phyloP scores from a whole-genome alignment of 1,140 invertebrate species.

The Eciton burchellii region DNA sequence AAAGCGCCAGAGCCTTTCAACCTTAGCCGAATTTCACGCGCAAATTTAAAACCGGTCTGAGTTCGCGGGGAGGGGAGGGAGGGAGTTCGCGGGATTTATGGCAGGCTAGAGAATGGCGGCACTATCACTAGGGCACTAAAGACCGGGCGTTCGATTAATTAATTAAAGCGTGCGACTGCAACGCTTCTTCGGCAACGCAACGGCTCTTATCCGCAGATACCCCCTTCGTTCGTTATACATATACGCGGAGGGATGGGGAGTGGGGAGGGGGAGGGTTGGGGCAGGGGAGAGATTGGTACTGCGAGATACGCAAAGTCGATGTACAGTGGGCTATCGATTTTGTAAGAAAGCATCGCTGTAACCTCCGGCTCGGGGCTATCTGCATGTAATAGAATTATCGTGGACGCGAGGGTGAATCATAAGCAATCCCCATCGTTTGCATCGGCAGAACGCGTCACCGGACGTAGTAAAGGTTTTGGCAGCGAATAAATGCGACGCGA shows the following conservation, averaged over 20 bases:
- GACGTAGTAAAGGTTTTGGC: constrained; percentile 94
- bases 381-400: constrained; percentile 9
- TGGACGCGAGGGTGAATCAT: constrained; percentile 1
- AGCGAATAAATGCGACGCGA: constrained; percentile 94
- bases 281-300: too few relatives aligned
- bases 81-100: background rate
- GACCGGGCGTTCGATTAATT: background rate
- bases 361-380: background rate
- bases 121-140: background rate
- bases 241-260: too few relatives aligned
- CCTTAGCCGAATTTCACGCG: background rate
- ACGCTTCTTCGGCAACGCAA: background rate
- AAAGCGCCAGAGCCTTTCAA: background rate
- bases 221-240: too few relatives aligned
- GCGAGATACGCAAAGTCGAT: background rate
- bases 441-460: constrained; percentile 92
- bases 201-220: too few relatives aligned
- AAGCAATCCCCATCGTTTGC: constrained; percentile 52
- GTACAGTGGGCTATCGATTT: background rate
- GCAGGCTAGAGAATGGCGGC: background rate
- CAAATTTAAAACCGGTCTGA: background rate
- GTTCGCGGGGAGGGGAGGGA: too few relatives aligned
- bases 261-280: too few relatives aligned
- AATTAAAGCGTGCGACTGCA: background rate
- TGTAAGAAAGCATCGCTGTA: background rate